Evolutionary conservation across 2,113 vertebrate species (phyloP).

Genomic region (Columba janthina): DNA sequence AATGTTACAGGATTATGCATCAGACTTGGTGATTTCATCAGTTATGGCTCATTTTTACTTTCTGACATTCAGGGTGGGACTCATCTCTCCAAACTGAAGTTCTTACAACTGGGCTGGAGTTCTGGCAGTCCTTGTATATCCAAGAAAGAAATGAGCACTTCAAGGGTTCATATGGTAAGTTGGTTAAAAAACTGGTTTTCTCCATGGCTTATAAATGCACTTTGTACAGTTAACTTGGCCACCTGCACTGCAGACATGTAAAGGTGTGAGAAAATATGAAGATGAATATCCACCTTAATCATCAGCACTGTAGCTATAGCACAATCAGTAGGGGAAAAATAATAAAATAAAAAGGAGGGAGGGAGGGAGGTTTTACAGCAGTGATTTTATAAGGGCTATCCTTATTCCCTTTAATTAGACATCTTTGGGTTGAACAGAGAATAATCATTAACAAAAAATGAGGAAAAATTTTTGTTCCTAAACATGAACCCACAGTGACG

Average conservation of each 20-base stretch:
- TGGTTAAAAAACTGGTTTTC: neutral
- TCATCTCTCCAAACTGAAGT: neutral
- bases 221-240: neutral
- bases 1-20: neutral
- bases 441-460: neutral
- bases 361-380: neutral
- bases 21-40: neutral
- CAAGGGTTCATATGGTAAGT: neutral
- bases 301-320: neutral
- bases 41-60: neutral
- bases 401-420: neutral
- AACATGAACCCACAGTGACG: neutral
- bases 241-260: neutral
- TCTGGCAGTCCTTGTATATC: neutral
- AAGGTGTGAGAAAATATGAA: neutral
- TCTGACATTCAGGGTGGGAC: neutral
- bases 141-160: neutral
- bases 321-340: neutral
- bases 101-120: neutral
- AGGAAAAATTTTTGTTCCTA: neutral
- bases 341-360: accelerated
- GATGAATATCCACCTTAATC: neutral
- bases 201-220: neutral
- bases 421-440: neutral
- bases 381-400: neutral